These are phyloP conservation scores for Drosophila auraria DNA, from an alignment of 1,140 invertebrate species.

Conservation along the genomic window DNA sequence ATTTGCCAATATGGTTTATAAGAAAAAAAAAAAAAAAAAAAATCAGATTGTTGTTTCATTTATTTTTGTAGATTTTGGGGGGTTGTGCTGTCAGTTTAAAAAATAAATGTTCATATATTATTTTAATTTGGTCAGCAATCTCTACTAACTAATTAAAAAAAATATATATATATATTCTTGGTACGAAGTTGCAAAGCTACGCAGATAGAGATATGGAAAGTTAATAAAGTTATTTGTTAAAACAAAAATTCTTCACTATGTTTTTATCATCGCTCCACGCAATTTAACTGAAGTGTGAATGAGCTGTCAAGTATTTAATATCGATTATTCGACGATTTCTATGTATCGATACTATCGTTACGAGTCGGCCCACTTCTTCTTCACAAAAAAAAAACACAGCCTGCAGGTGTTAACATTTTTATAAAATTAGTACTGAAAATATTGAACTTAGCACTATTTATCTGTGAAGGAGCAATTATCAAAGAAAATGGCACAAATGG, in stretches of 20 bases:
- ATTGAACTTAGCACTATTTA: background rate
- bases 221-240: background rate
- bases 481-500: slow-evolving; percentile 79
- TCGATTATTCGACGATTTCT: background rate
- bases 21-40: too few species aligned
- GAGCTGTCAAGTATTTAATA: background rate
- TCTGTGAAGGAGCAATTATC: slow-evolving; percentile 1
- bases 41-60: too few species aligned
- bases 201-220: too few species aligned
- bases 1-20: too few species aligned
- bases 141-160: too few species aligned
- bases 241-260: background rate
- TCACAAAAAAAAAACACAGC: slow-evolving; percentile 15
- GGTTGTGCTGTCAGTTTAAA: too few species aligned
- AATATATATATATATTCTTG: too few species aligned
- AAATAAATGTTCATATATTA: too few species aligned
- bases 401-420: slow-evolving; percentile 60
- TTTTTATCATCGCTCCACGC: background rate
- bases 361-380: background rate
- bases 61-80: too few species aligned
- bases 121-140: too few species aligned
- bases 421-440: slow-evolving; percentile 34
- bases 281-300: background rate
- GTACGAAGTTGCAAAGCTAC: too few species aligned
- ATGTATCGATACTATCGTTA: slow-evolving; percentile 4